Evolutionary conservation across 2,888 invertebrate genomes (phyloP).

Genomic region (Metellina segmentata): DNA sequence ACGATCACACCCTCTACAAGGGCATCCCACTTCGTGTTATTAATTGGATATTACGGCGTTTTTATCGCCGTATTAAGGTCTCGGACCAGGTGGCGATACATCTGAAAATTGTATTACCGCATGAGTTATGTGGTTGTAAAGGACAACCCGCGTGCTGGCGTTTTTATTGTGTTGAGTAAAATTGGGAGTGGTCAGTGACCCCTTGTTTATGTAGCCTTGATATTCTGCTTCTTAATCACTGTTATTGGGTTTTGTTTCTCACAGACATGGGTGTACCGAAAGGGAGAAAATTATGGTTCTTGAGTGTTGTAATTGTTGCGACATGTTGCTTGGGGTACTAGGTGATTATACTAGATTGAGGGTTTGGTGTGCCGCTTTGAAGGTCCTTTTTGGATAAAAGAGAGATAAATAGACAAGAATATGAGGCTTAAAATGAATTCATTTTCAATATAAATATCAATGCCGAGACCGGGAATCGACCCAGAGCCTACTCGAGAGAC

Average conservation of each 20-base stretch:
- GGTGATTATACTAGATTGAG: no score
- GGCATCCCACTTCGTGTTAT: not conserved
- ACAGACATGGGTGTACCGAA: not conserved
- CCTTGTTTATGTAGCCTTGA: not conserved
- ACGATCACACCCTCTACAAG: not conserved
- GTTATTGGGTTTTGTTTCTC: not conserved
- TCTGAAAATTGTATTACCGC: slow-evolving; percentile 15
- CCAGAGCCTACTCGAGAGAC: no score
- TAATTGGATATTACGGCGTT: not conserved
- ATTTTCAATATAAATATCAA: no score
- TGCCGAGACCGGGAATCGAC: no score
- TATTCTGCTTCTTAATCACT: not conserved
- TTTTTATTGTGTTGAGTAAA: not conserved
- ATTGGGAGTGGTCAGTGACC: not conserved
- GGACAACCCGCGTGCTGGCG: not conserved
- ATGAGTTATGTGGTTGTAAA: slow-evolving; percentile 41
- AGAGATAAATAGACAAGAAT: no score
- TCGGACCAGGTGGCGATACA: not conserved
- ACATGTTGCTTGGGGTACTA: no score
- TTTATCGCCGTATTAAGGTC: slow-evolving; percentile 9
- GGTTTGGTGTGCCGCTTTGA: no score
- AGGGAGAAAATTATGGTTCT: no score
- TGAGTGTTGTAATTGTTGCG: no score
- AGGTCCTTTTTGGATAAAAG: no score
- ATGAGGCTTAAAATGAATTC: no score